A percentile compares a stretch with the other conserved stretches of the same genome.
Evolutionary conservation across 2,797 vertebrate species (phyloP).

Genomic region (Erethizon dorsatum): DNA sequence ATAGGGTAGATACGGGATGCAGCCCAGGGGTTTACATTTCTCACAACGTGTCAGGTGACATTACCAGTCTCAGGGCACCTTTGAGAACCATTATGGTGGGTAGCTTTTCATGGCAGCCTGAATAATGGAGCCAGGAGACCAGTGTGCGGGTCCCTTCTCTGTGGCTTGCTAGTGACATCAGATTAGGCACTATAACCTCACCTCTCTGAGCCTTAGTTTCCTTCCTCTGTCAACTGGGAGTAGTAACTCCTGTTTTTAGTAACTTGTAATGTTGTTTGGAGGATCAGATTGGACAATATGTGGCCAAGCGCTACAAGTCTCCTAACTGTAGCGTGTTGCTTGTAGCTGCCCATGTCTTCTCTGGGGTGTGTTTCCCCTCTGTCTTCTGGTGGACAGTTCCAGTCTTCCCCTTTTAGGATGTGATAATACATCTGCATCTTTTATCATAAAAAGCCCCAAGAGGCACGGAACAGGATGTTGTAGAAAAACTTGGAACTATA

Average conservation of each 20-base stretch:
- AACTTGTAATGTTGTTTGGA: not conserved
- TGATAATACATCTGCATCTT: not conserved
- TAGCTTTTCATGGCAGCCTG: not conserved
- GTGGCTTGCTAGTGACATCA: not conserved
- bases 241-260: not conserved
- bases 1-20: not conserved
- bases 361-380: not conserved
- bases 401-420: not conserved
- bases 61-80: not conserved
- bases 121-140: not conserved
- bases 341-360: not conserved
- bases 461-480: not conserved
- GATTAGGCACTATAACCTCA: not conserved
- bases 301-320: not conserved
- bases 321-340: not conserved
- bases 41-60: not conserved
- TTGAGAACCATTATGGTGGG: not conserved
- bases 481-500: not conserved
- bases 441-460: not conserved
- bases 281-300: not conserved
- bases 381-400: not conserved
- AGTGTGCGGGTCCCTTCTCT: not conserved
- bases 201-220: not conserved
- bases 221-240: not conserved
- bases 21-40: not conserved